These are phyloP conservation scores for Ceyx erithaca DNA, from an alignment of 2,797 vertebrate genomes.

Conservation along the genomic window DNA sequence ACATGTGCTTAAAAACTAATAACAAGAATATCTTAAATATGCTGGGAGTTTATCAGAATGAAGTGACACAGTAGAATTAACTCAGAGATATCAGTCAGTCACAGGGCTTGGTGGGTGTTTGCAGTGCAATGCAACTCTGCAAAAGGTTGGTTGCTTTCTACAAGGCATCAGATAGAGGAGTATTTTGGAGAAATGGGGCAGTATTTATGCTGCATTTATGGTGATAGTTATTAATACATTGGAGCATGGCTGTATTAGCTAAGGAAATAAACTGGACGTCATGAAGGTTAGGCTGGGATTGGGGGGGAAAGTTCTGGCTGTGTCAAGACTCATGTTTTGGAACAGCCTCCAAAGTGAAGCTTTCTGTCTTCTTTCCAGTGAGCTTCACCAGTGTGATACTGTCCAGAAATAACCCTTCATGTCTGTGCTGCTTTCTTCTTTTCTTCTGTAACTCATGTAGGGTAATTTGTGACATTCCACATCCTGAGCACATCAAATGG, in stretches of 20 bases:
- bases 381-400: neutral
- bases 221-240: neutral
- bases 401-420: neutral
- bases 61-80: neutral
- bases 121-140: neutral
- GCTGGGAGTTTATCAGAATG: neutral
- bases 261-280: neutral
- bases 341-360: neutral
- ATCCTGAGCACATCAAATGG: neutral
- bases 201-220: neutral
- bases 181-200: neutral
- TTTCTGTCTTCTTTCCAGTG: neutral
- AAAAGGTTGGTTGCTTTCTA: neutral
- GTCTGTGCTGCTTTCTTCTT: neutral
- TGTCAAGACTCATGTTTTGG: neutral
- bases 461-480: neutral
- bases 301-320: neutral
- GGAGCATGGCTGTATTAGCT: neutral
- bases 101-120: neutral
- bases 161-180: neutral
- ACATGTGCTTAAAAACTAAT: neutral
- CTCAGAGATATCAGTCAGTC: neutral
- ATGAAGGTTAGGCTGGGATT: neutral
- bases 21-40: neutral
- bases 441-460: neutral